A percentile compares a stretch with the other conserved stretches of the same genome.
Conservation (phyloP, 1,140 invertebrate species). For the Saccostrea cuccullata region DNA sequence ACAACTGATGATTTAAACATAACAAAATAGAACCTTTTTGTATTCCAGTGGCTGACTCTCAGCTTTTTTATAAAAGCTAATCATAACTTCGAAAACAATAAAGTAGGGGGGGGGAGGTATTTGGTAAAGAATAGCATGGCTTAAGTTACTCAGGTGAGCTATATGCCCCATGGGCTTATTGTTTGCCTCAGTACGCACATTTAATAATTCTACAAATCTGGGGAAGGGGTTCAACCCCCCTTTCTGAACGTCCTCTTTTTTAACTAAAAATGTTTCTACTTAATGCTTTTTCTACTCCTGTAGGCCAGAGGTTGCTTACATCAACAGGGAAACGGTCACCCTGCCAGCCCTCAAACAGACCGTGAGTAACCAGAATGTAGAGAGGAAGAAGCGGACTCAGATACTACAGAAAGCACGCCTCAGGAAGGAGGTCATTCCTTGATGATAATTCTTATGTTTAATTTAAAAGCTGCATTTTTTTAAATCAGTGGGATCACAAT, state of each 20-base stretch:
- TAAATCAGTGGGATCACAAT: background rate
- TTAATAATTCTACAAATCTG: no score
- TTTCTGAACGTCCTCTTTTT: background rate
- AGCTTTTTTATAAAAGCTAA: no score
- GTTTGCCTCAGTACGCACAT: no score
- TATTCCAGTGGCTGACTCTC: no score
- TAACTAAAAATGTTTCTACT: background rate
- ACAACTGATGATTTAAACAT: no score
- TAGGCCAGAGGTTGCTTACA: conserved; percentile 77
- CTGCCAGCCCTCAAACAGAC: conserved; percentile 76
- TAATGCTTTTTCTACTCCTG: conserved; percentile 47
- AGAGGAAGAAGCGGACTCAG: conserved; percentile 75
- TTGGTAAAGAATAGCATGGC: no score
- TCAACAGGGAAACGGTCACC: conserved; percentile 71
- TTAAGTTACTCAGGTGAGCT: no score
- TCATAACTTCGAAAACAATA: no score
- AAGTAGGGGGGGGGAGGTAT: no score
- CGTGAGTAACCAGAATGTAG: conserved; percentile 75
- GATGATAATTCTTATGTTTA: background rate
- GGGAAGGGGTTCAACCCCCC: no score
- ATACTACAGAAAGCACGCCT: conserved; percentile 76
- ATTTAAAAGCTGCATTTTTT: background rate
- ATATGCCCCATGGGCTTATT: no score
- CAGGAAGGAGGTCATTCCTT: conserved; percentile 67
- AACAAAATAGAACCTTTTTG: no score